Percentiles rank a stretch among this genome's conserved stretches.
These are phyloP conservation scores for Siderastrea radians DNA, from an alignment of 92 coral and sea anemone genomes.

Conservation along the genomic window DNA sequence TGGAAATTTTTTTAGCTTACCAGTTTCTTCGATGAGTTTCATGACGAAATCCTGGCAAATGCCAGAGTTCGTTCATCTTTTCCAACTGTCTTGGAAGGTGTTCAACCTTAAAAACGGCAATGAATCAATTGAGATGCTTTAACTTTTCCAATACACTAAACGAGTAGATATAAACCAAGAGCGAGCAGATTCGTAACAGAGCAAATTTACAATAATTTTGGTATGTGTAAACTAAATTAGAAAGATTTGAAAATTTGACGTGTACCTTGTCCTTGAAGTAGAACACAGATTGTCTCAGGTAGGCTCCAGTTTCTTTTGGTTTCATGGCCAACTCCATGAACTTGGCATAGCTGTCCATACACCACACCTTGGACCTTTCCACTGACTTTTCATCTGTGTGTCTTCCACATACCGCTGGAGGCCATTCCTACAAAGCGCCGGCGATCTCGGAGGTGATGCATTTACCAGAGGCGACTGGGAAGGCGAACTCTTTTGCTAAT, in stretches of 20 bases:
- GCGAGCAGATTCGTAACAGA: too few relatives aligned
- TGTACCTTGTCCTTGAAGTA: slow-evolving; percentile 50
- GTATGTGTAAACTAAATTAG: too few relatives aligned
- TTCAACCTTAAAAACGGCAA: background rate
- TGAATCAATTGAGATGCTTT: too few relatives aligned
- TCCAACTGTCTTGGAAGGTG: slow-evolving; percentile 48
- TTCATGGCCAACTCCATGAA: slow-evolving; percentile 62
- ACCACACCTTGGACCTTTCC: slow-evolving; percentile 55
- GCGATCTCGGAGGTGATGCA: slow-evolving; percentile 62
- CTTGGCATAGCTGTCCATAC: slow-evolving; percentile 55
- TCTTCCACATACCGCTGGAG: slow-evolving; percentile 57
- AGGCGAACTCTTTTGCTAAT: slow-evolving; percentile 48
- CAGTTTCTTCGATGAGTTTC: slow-evolving; percentile 53
- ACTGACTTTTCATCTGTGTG: slow-evolving; percentile 52
- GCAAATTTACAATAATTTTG: too few relatives aligned
- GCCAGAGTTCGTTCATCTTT: slow-evolving; percentile 38
- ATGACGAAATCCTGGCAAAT: slow-evolving; percentile 60
- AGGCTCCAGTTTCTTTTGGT: slow-evolving; percentile 57
- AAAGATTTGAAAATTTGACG: background rate
- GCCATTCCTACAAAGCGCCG: slow-evolving; percentile 60
- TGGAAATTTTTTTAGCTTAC: background rate
- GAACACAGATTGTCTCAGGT: slow-evolving; percentile 47
- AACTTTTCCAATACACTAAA: background rate
- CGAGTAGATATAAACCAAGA: too few relatives aligned
- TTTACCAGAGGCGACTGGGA: slow-evolving; percentile 43